phyloP scores from a whole-genome alignment of 1,140 invertebrate species.

The Batillaria attramentaria region DNA sequence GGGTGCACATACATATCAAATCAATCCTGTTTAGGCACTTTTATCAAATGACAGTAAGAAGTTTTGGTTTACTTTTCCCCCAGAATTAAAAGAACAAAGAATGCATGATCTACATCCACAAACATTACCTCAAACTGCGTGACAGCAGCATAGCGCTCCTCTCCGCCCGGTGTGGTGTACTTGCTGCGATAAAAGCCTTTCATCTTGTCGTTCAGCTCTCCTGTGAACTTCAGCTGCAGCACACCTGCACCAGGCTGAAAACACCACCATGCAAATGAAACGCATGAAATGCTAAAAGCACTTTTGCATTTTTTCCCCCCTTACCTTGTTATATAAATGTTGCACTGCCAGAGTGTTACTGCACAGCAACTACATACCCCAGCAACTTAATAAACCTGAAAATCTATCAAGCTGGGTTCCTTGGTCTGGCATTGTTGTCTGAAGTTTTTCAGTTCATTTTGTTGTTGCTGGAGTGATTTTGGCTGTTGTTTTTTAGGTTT shows the following conservation, averaged over 20 bases:
- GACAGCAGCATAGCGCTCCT: slow-evolving; percentile 87
- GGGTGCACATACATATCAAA: too few relatives aligned
- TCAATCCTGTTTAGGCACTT: too few relatives aligned
- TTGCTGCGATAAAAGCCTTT: slow-evolving; percentile 95
- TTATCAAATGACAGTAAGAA: too few relatives aligned
- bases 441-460: too few relatives aligned
- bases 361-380: background rate
- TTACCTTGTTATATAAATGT: background rate
- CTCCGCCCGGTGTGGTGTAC: slow-evolving; percentile 79
- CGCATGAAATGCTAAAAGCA: background rate
- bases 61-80: too few relatives aligned
- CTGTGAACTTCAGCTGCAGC: slow-evolving; percentile 83
- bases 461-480: too few relatives aligned
- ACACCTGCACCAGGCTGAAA: slow-evolving; percentile 77
- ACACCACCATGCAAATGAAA: background rate
- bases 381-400: background rate
- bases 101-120: too few relatives aligned
- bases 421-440: background rate
- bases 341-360: background rate
- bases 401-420: background rate
- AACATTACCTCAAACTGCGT: slow-evolving; percentile 84
- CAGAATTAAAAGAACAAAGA: background rate
- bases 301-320: too few relatives aligned
- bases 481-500: too few relatives aligned
- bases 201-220: slow-evolving; percentile 94